These are phyloP conservation scores for Rhagonycha fulva DNA, from an alignment of 2,888 invertebrate species.

Conservation along the genomic window DNA sequence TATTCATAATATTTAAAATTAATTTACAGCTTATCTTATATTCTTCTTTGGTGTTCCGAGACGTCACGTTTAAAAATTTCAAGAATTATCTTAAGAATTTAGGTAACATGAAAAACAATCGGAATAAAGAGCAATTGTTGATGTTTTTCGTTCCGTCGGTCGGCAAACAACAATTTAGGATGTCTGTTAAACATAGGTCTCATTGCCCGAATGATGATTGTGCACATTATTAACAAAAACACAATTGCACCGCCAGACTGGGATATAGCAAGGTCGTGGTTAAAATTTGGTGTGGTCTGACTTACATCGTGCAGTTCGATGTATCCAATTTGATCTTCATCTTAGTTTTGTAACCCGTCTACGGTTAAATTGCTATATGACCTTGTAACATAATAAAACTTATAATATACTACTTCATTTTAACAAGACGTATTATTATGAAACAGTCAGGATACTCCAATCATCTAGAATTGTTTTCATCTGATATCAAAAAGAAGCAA, in stretches of 20 bases:
- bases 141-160: slow-evolving; percentile 33
- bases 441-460: background rate
- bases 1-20: background rate
- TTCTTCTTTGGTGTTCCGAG: background rate
- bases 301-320: slow-evolving; percentile 6
- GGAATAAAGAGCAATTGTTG: slow-evolving; percentile 27
- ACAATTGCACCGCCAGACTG: slow-evolving; percentile 53
- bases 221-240: slow-evolving; percentile 52
- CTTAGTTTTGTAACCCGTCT: background rate
- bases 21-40: background rate
- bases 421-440: background rate
- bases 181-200: slow-evolving; percentile 46
- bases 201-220: slow-evolving; percentile 53
- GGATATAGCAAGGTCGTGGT: slow-evolving; percentile 51
- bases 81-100: background rate
- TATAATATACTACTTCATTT: background rate
- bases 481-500: background rate
- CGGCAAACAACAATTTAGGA: slow-evolving; percentile 39
- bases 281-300: slow-evolving; percentile 48
- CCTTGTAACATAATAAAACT: slow-evolving; percentile 2
- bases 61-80: background rate
- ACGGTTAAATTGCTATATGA: background rate
- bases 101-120: slow-evolving; percentile 27
- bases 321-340: background rate
- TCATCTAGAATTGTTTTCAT: background rate